Percentiles rank a stretch among this genome's conserved stretches.
These are phyloP conservation scores for Hydrozoanthus gracilis DNA, from an alignment of 92 coral and sea anemone species.

Conservation along the genomic window DNA sequence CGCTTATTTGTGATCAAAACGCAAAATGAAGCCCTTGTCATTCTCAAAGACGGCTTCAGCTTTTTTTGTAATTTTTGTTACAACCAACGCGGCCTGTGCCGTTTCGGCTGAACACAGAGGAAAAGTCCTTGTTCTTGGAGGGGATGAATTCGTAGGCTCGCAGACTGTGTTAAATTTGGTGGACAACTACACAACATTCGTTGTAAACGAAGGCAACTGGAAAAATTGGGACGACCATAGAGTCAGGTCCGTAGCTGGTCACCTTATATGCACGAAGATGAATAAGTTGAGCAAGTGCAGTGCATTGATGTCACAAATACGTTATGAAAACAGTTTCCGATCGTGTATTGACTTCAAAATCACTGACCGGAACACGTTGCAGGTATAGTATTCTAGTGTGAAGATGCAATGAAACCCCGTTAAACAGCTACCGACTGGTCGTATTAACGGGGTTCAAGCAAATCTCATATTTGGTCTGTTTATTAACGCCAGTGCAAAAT, in stretches of 20 bases:
- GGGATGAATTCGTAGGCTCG: background rate
- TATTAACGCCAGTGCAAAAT: background rate
- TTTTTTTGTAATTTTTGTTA: background rate
- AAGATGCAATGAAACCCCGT: background rate
- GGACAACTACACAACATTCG: background rate
- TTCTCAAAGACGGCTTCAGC: background rate
- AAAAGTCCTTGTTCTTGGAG: conserved; percentile 10
- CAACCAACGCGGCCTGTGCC: background rate
- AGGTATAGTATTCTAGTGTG: conserved; percentile 15
- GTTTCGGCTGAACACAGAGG: background rate
- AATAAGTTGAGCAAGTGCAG: conserved; percentile 14
- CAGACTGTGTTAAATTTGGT: conserved; percentile 10
- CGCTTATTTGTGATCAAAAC: no score
- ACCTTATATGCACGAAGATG: background rate
- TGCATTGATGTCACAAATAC: background rate
- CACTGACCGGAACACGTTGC: background rate
- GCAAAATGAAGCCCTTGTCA: background rate
- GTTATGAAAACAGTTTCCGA: background rate
- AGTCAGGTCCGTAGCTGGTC: background rate
- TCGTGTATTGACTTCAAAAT: conserved; percentile 24
- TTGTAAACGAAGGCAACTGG: conserved; percentile 31
- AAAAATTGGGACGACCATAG: background rate
- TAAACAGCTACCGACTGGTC: background rate
- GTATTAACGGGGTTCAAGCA: background rate
- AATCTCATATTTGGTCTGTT: background rate